Evolutionary conservation across 2,113 vertebrate genomes (phyloP), one percentile per base, ranked within the genome.

Genomic region (Hyla sarda): DNA sequence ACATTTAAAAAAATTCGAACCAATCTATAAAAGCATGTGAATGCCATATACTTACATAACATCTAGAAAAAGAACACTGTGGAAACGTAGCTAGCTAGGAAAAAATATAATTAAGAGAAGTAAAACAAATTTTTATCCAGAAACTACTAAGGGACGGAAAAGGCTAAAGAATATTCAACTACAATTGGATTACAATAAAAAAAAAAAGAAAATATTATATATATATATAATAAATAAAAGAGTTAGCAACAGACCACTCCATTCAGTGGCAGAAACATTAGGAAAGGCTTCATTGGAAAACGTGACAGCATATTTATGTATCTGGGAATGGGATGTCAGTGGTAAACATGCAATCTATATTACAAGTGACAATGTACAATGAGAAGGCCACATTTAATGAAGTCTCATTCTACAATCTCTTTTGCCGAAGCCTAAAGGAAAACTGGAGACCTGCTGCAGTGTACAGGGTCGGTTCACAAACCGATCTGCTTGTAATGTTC

Each of bases 341-440:
- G 9, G 78, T 81, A 81, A 81, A 56, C 78, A 81, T 81, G 78
- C 41, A 81, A 65, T 81, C 58, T 81, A 47, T 65, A 81, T 81
- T 45, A 81, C 78, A 81, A 81, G 78, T 65, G 78, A 81, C 78
- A 81, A 81, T 81, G 78, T 81, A 47, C 78, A 81, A 80, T 60
- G 34, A 81, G 25, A 65, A 28, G 78, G 78, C 78, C 78, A 81
- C 56, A 65, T 65, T 81, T 81, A 81, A 81, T 81, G 78, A 81
- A 81, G 78, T 81, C 78, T 60, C 78, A 47, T 81, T 65, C 56
- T 14, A 56, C 62, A 82, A 82, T 67, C 80, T 82, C 41, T 52
- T 52, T 52, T 45, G 34, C 28, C 50, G 45, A 17, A 71, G 80
- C 25, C 60, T 23, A 82, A 25, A 82, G 80, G 41, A 67, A 45